Evolutionary conservation across 2,113 vertebrate genomes (phyloP).

Genomic region (Microcebus ravelobensis): DNA sequence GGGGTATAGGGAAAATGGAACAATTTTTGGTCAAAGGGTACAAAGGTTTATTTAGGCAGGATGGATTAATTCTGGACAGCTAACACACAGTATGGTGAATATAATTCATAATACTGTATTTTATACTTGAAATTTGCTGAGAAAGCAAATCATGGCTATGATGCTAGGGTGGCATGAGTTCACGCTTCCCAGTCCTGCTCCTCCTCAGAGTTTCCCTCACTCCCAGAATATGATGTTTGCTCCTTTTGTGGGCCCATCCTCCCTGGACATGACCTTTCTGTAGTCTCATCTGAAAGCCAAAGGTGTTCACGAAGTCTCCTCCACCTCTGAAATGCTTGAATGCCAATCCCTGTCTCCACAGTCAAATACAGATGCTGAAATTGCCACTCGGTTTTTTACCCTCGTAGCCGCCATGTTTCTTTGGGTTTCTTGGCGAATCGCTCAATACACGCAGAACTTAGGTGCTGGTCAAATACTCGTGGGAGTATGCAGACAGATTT

Average conservation of each 20-base stretch:
- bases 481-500: neutral
- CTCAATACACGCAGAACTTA: neutral
- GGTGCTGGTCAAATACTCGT: neutral
- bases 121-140: neutral
- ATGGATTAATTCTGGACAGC: neutral
- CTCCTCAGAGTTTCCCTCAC: neutral
- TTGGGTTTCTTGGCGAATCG: neutral
- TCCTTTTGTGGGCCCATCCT: neutral
- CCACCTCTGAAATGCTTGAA: neutral
- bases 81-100: neutral
- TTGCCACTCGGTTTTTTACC: neutral
- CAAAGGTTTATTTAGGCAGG: neutral
- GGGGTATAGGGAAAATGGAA: neutral
- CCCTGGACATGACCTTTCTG: neutral
- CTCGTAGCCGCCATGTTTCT: neutral
- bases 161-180: neutral
- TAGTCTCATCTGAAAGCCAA: neutral
- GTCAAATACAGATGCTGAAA: neutral
- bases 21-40: neutral
- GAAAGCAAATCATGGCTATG: neutral
- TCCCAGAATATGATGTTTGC: neutral
- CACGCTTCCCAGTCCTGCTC: neutral
- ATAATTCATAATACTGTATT: neutral
- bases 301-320: neutral
- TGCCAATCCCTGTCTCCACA: neutral